phyloP scores from a whole-genome alignment of 1,140 invertebrate species.

The Heliconius eleuchia region DNA sequence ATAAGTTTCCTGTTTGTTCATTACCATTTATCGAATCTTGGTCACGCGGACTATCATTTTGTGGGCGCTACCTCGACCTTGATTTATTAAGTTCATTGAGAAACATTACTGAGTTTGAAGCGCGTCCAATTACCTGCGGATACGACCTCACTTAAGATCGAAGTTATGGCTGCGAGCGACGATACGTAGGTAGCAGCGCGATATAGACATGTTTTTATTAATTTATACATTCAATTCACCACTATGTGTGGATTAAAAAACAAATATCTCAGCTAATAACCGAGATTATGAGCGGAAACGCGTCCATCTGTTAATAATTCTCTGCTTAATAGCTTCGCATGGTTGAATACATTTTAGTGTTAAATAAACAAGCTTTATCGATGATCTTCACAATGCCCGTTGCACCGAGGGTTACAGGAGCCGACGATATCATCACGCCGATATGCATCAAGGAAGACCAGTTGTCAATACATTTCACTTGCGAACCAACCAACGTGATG shows the following conservation, averaged over 20 bases:
- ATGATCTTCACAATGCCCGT: constrained; percentile 70
- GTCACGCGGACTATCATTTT: constrained; percentile 59
- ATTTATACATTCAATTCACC: constrained; percentile 62
- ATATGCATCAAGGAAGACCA: constrained; percentile 80
- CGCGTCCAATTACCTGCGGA: constrained; percentile 47
- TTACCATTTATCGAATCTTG: constrained; percentile 73
- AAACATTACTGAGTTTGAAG: constrained; percentile 49
- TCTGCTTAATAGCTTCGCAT: constrained; percentile 66
- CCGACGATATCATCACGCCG: constrained; percentile 78
- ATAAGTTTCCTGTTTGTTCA: constrained; percentile 69
- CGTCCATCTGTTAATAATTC: constrained; percentile 66
- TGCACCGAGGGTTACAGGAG: constrained; percentile 60
- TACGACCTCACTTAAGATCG: constrained; percentile 39
- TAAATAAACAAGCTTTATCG: constrained; percentile 78
- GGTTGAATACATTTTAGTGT: constrained; percentile 73
- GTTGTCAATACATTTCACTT: constrained; percentile 80
- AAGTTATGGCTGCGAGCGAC: constrained; percentile 37
- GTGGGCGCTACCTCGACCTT: constrained; percentile 62
- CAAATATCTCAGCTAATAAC: background rate
- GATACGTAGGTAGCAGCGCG: constrained; percentile 37
- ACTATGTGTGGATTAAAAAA: constrained; percentile 31
- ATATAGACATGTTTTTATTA: constrained; percentile 58
- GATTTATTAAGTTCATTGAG: constrained; percentile 68
- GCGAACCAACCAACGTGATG: constrained; percentile 64
- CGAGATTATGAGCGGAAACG: constrained; percentile 60